These are phyloP conservation scores for Tricholaema leucomelas DNA, from an alignment of 2,113 vertebrate species.

Conservation along the genomic window DNA sequence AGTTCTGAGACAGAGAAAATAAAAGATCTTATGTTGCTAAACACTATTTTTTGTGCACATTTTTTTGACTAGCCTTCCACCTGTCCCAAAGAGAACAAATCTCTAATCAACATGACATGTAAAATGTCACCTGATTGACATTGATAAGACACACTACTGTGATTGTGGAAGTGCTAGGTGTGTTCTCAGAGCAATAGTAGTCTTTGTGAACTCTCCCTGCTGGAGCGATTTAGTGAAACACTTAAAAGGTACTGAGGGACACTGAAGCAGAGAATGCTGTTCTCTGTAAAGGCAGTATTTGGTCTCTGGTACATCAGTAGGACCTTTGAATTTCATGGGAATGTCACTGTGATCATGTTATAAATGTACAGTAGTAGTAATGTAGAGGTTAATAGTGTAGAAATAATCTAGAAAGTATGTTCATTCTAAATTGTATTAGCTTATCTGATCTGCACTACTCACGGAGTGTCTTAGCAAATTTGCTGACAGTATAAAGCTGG, in stretches of 20 bases:
- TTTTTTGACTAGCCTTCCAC: background rate
- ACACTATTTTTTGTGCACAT: background rate
- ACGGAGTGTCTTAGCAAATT: no score
- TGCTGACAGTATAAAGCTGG: no score
- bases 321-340: background rate
- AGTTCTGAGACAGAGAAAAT: background rate
- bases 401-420: background rate
- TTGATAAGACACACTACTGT: background rate
- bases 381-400: background rate
- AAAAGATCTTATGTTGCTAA: background rate
- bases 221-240: background rate
- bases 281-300: background rate
- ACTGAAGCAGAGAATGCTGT: background rate
- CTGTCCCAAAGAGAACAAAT: background rate
- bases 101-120: background rate
- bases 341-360: background rate
- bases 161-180: background rate
- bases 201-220: background rate
- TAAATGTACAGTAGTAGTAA: background rate
- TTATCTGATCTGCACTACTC: background rate
- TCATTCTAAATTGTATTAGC: background rate
- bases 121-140: background rate
- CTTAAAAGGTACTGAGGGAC: rapidly evolving
- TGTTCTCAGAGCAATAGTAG: background rate
- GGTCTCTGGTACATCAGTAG: rapidly evolving